phyloP scores from a whole-genome alignment of 1,140 invertebrate genomes.

The Marisa cornuarietis region DNA sequence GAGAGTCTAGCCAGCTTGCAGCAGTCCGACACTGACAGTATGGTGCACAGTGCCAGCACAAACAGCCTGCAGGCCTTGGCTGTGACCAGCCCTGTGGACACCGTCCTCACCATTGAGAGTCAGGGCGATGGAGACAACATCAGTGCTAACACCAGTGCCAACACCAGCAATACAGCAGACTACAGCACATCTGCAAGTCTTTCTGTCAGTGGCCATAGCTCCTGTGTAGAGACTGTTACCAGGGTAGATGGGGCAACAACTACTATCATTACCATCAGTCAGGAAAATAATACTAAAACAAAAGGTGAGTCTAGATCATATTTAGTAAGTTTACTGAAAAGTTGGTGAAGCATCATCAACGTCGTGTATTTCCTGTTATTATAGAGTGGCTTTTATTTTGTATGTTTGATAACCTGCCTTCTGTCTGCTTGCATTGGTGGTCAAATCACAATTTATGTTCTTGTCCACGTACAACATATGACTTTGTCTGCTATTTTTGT shows the following conservation, averaged over 20 bases:
- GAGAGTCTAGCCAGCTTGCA: constrained; percentile 30
- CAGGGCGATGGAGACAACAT: constrained; percentile 28
- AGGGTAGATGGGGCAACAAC: constrained; percentile 7
- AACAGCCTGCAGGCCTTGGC: constrained; percentile 27
- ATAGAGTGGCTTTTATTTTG: too few species aligned
- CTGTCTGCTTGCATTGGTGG: too few species aligned
- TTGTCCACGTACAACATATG: not conserved
- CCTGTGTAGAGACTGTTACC: constrained; percentile 2
- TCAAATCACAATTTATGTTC: not conserved
- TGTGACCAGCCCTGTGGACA: constrained; percentile 13
- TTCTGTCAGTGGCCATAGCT: not conserved
- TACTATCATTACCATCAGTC: constrained; percentile 23
- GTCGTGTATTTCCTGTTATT: too few species aligned
- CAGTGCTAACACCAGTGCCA: too few species aligned
- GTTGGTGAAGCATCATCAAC: too few species aligned
- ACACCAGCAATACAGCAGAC: not conserved
- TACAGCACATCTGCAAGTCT: not conserved
- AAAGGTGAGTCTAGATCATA: constrained; percentile 9
- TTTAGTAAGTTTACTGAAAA: too few species aligned
- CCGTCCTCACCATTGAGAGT: constrained; percentile 16
- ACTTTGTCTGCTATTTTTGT: not conserved
- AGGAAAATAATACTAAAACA: constrained; percentile 33
- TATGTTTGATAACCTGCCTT: too few species aligned
- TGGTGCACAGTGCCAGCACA: constrained; percentile 27
- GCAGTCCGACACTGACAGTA: constrained; percentile 22